Evolutionary conservation across 2,888 invertebrate species (phyloP).

Genomic region (Adineta ricciae): DNA sequence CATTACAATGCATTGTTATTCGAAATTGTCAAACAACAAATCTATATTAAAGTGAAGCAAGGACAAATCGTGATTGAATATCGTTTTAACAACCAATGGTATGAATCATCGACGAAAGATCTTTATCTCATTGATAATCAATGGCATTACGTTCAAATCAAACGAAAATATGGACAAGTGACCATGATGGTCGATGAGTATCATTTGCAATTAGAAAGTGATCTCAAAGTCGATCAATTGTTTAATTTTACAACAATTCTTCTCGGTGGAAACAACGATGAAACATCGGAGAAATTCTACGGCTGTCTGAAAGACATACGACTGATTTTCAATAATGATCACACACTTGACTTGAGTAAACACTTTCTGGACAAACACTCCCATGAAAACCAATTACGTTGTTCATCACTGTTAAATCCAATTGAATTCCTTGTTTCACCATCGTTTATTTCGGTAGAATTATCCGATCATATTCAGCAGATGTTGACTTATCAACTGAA

Average conservation of each 20-base stretch:
- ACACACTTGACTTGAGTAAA: background rate
- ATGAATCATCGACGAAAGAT: background rate
- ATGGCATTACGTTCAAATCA: slow-evolving; percentile 2
- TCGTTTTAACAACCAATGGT: background rate
- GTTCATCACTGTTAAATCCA: background rate
- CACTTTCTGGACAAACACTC: background rate
- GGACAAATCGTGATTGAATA: background rate
- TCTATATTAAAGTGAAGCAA: background rate
- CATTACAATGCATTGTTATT: background rate
- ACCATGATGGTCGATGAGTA: slow-evolving; percentile 11
- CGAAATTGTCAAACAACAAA: background rate
- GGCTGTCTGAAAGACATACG: background rate
- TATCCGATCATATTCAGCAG: background rate
- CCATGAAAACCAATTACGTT: background rate
- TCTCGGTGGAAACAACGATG: background rate
- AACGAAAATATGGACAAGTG: background rate
- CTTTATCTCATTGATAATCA: slow-evolving; percentile 15
- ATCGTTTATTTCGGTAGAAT: background rate
- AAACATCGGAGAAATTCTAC: background rate
- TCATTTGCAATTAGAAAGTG: background rate
- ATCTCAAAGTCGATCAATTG: background rate
- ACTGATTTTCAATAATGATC: background rate
- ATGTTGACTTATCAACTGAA: background rate
- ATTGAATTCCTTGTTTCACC: background rate
- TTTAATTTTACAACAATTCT: background rate